A percentile compares a stretch with the other conserved stretches of the same genome.
phyloP scores from a whole-genome alignment of 2,888 invertebrate species.

The Aleiodes testaceus region DNA sequence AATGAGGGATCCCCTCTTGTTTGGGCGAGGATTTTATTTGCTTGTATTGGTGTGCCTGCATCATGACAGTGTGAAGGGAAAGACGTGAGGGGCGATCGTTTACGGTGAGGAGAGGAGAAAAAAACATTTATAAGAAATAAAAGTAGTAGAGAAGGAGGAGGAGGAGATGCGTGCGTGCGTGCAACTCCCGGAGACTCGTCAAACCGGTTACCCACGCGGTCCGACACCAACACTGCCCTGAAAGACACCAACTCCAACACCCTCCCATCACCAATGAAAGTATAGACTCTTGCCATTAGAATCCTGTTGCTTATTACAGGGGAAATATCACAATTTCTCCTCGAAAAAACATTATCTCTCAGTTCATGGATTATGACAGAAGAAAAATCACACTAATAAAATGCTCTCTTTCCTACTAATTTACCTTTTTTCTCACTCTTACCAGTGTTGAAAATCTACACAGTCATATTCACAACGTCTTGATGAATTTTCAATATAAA shows the following conservation, averaged over 20 bases:
- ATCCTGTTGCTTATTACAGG: slow-evolving; percentile 17
- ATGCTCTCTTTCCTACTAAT: no score
- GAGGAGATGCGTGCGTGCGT: slow-evolving; percentile 48
- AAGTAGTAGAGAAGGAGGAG: slow-evolving; percentile 15
- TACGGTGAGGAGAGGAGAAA: slow-evolving; percentile 28
- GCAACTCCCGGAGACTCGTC: slow-evolving; percentile 65
- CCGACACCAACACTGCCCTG: slow-evolving; percentile 59
- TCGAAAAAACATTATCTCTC: no score
- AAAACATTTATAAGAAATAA: slow-evolving; percentile 37
- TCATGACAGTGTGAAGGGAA: slow-evolving; percentile 5
- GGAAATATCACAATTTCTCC: no score
- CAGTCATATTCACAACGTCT: not conserved
- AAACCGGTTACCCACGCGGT: slow-evolving; percentile 71
- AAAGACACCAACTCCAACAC: slow-evolving; percentile 57
- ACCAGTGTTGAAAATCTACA: no score
- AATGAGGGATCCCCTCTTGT: slow-evolving; percentile 47
- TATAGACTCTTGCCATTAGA: slow-evolving; percentile 10
- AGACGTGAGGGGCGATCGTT: slow-evolving; percentile 6
- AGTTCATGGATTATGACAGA: no score
- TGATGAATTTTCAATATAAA: not conserved
- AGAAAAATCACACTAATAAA: no score
- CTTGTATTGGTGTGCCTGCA: slow-evolving; percentile 26
- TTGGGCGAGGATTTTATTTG: slow-evolving; percentile 25
- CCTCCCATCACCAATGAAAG: slow-evolving; percentile 42
- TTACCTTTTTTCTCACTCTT: no score